Conservation (phyloP, 2,113 vertebrate genomes). For the Thymallus thymallus region DNA sequence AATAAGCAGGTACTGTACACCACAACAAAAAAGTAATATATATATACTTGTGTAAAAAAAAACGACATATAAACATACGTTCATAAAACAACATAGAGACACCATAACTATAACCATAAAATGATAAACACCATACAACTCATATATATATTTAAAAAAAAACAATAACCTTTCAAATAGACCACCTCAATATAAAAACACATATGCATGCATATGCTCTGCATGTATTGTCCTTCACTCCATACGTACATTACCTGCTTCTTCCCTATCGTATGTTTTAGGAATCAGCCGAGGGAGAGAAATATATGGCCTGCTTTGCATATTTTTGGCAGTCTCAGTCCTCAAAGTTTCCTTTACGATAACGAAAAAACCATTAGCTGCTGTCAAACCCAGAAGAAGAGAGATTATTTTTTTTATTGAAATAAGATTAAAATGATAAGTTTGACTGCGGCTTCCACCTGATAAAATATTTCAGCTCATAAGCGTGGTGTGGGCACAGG, state of each 20-base stretch:
- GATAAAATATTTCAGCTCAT: slow-evolving; percentile 98
- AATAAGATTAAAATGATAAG: slow-evolving; percentile 92
- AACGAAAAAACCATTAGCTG: slow-evolving; percentile 91
- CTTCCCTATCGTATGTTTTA: slow-evolving; percentile 52
- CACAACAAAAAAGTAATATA: slow-evolving; percentile 5
- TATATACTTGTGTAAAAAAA: neutral
- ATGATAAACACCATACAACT: too few species aligned
- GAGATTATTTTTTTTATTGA: slow-evolving; percentile 96
- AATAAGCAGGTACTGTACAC: neutral
- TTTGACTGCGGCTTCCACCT: slow-evolving; percentile 85
- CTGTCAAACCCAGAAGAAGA: slow-evolving; percentile 82
- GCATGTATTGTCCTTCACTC: slow-evolving; percentile 40
- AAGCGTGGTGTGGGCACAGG: slow-evolving; percentile 83
- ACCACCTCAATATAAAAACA: slow-evolving; percentile 4
- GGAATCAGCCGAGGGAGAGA: slow-evolving; percentile 62
- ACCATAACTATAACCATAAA: too few species aligned
- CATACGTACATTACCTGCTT: slow-evolving; percentile 55
- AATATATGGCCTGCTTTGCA: slow-evolving; percentile 71
- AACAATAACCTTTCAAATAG: neutral
- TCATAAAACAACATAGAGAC: neutral
- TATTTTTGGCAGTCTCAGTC: slow-evolving; percentile 75
- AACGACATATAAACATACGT: neutral
- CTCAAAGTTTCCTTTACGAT: slow-evolving; percentile 85
- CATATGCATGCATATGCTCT: slow-evolving; percentile 36
- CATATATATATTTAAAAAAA: neutral